These are phyloP conservation scores for Podarcis lilfordi DNA, from an alignment of 2,797 vertebrate genomes.

Conservation along the genomic window DNA sequence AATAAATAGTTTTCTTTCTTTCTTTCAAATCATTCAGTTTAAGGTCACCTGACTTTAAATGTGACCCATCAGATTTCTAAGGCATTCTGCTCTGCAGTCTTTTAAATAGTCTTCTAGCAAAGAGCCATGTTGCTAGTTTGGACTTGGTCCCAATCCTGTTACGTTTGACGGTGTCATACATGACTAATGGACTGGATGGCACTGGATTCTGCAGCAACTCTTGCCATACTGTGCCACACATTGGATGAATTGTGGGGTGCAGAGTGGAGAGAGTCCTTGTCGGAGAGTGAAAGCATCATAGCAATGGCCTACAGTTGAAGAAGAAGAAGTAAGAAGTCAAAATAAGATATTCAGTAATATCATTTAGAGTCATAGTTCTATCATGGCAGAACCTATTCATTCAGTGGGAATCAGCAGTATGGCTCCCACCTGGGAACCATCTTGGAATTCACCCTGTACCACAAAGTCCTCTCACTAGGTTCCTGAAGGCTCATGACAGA, in stretches of 20 bases:
- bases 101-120: slow-evolving; percentile 82
- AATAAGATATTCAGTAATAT: fast-evolving
- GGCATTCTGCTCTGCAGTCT: slow-evolving; percentile 95
- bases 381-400: background rate
- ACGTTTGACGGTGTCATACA: slow-evolving; percentile 88
- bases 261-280: slow-evolving; percentile 94
- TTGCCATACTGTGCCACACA: slow-evolving; percentile 96
- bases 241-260: slow-evolving; percentile 88
- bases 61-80: slow-evolving; percentile 88
- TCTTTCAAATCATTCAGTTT: slow-evolving; percentile 85
- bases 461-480: background rate
- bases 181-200: slow-evolving; percentile 97
- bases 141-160: slow-evolving; percentile 84
- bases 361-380: background rate
- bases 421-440: background rate
- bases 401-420: background rate
- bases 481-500: background rate
- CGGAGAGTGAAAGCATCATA: slow-evolving; percentile 98
- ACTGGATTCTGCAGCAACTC: slow-evolving; percentile 92
- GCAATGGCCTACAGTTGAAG: slow-evolving; percentile 86
- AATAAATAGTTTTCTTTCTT: slow-evolving; percentile 94
- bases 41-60: slow-evolving; percentile 86
- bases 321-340: slow-evolving; percentile 35
- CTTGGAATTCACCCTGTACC: background rate
- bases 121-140: slow-evolving; percentile 80